Base-by-base conservation (phyloP, 2,888 invertebrate species). In the Brachypalpus laphriformis region DNA sequence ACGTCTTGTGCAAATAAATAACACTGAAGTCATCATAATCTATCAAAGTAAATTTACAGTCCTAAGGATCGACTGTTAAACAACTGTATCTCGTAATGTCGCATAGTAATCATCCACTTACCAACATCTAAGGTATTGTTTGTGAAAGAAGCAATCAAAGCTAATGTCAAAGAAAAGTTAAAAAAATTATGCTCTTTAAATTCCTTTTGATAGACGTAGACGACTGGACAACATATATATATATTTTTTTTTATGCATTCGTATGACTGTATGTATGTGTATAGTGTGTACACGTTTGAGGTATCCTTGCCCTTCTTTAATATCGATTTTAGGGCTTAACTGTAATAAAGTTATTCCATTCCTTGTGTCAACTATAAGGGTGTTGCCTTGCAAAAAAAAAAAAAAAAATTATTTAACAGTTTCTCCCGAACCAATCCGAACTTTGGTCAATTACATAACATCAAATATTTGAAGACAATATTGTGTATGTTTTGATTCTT, bases 241-340 rank as follows among this genome's bases (percentile, higher is more conserved):
- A n/a, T 11, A 25, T 11, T 25, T 25, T 25, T 25, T 25, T 25
- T 20, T 51, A 14, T 20, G 3, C 9, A 16, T 42, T 16, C 14
- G n/a, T 47, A 40, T 40, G 45, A 28, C 45, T 2, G 25, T 71
- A 25, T 11, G 6, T 57, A 31, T 59, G 22, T 42, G 42, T 47
- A 47, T 5, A 31, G 25, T 59, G 22, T 42, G 61, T 47, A 47
- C 3, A 31, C 14, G 31, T 34, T n/a, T 65, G n/a, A 9, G 9
- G 20, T 57, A 66, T 66, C 66, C 75, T 57, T 59, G 66, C 75
- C 75, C 75, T 76, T 40, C 66, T 40, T 57, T 57, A 56, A 18
- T 76, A 76, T 76, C 57, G 75, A 76, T 54, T 68, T 66, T 40
- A 9, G 37, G 14, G 20, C 9, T 65, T 18, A 20, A 74, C 65